Evolutionary conservation across 1,140 invertebrate genomes (phyloP).

Genomic region (Zaprionus ghesquierei): DNA sequence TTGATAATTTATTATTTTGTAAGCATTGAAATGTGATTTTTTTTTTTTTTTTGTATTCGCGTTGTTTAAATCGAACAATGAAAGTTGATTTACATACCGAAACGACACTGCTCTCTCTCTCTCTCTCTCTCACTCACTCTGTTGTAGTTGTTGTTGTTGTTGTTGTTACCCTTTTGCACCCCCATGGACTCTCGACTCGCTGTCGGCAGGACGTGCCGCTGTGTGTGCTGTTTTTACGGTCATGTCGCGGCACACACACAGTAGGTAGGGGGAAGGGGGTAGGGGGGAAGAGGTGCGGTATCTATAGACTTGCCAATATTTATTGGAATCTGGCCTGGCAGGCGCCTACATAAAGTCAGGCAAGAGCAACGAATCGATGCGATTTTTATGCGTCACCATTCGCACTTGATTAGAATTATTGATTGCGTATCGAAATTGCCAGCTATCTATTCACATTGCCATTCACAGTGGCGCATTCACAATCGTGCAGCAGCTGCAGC

Average conservation of each 20-base stretch:
- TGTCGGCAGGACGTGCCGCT: slow-evolving; percentile 35
- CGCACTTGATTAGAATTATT: slow-evolving; percentile 80
- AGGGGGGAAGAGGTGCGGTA: not conserved
- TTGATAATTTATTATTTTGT: slow-evolving; percentile 83
- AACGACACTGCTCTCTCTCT: slow-evolving; percentile 48
- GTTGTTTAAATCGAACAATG: slow-evolving; percentile 74
- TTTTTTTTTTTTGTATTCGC: slow-evolving; percentile 52
- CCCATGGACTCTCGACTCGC: slow-evolving; percentile 30
- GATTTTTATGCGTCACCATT: slow-evolving; percentile 69
- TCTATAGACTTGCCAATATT: slow-evolving; percentile 50
- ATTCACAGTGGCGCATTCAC: slow-evolving; percentile 3
- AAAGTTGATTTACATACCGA: slow-evolving; percentile 83
- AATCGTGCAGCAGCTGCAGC: slow-evolving; percentile 2
- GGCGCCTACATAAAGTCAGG: slow-evolving; percentile 36
- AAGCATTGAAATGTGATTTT: slow-evolving; percentile 82
- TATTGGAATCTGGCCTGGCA: slow-evolving; percentile 49
- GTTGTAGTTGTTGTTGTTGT: slow-evolving; percentile 20
- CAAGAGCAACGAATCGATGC: slow-evolving; percentile 38
- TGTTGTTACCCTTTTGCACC: slow-evolving; percentile 61
- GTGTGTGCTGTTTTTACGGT: slow-evolving; percentile 62
- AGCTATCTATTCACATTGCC: slow-evolving; percentile 46
- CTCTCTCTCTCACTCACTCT: not conserved
- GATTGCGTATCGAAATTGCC: slow-evolving; percentile 76
- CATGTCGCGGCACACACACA: slow-evolving; percentile 43
- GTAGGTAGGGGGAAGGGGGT: not conserved